Evolutionary conservation across 2,113 vertebrate species (phyloP).

Genomic region (Scolopax mira): DNA sequence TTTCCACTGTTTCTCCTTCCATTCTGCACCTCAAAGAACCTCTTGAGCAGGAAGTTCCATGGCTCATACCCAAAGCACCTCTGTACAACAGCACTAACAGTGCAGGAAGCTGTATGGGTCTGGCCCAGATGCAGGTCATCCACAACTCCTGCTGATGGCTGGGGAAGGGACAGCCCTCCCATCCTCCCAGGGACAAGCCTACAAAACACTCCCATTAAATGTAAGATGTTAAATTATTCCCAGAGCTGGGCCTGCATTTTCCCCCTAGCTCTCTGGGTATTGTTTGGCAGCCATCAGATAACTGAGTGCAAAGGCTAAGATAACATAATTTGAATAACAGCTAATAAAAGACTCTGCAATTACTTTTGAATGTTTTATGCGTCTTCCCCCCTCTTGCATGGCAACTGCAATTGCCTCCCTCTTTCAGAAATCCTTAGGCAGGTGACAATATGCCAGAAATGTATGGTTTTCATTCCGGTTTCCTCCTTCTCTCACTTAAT

Average conservation of each 20-base stretch:
- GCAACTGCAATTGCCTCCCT: not conserved
- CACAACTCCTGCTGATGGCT: accelerated
- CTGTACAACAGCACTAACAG: not conserved
- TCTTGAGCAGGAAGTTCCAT: accelerated
- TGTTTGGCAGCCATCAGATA: not conserved
- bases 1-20: not conserved
- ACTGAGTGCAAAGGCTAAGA: not conserved
- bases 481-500: not conserved
- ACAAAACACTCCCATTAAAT: not conserved
- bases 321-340: not conserved
- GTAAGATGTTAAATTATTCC: not conserved
- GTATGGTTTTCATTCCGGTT: not conserved
- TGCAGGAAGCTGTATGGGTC: accelerated
- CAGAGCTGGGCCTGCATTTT: not conserved
- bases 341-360: not conserved
- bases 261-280: not conserved
- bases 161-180: not conserved
- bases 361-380: not conserved
- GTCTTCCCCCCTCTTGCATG: not conserved
- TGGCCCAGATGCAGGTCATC: not conserved
- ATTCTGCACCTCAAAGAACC: not conserved
- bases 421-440: not conserved
- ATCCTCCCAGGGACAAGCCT: not conserved
- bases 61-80: not conserved
- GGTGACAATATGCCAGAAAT: not conserved